Percentiles rank a stretch among this genome's conserved stretches.
phyloP scores from a whole-genome alignment of 2,888 invertebrate species.

The Megalurothrips usitatus region DNA sequence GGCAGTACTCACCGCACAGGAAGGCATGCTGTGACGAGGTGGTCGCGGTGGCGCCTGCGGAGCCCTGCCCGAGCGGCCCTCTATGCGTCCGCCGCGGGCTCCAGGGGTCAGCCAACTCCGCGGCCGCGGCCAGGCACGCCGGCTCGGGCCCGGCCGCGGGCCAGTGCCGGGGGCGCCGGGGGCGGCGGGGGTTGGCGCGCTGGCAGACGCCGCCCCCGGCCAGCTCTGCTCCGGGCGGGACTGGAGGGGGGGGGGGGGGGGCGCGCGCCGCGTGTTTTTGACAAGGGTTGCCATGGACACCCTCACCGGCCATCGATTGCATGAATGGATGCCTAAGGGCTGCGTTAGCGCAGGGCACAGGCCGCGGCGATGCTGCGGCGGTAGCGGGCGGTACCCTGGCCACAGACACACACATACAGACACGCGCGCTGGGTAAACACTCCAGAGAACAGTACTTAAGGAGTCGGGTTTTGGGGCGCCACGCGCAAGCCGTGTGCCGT shows the following conservation, averaged over 20 bases:
- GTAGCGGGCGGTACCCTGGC: not conserved
- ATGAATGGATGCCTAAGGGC: not conserved
- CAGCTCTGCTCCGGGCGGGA: not conserved
- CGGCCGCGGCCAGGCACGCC: not conserved
- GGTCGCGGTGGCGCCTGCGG: no score
- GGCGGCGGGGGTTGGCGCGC: not conserved
- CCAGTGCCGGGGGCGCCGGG: not conserved
- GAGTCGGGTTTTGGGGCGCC: not conserved
- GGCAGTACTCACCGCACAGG: no score
- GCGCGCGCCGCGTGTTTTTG: not conserved
- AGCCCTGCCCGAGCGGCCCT: no score
- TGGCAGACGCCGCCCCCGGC: not conserved
- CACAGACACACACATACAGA: not conserved
- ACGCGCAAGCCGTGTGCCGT: not conserved
- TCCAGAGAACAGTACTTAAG: not conserved
- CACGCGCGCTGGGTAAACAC: not conserved
- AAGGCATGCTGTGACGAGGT: no score
- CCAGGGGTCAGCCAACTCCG: no score
- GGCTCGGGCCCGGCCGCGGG: not conserved
- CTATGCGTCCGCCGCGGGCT: no score
- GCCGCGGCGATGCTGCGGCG: not conserved
- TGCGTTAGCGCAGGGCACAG: not conserved
- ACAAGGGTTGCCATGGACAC: constrained; percentile 20
- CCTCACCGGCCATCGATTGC: not conserved
- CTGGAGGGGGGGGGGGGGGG: not conserved